Conservation (phyloP, 2,113 vertebrate species). For the Channa argus region DNA sequence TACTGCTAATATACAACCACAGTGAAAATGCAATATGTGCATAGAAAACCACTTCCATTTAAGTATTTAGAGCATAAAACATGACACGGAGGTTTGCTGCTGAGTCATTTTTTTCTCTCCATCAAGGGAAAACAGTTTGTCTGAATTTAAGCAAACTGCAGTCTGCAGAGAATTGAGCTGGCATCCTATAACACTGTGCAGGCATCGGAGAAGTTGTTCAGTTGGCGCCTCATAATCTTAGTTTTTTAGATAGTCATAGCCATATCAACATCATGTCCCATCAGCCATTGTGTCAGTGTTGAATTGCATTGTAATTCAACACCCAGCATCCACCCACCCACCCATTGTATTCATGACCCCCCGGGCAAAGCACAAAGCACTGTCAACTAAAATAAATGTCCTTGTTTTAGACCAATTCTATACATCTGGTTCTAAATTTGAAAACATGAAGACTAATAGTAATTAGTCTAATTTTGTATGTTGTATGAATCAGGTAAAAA, state of each 20-base stretch:
- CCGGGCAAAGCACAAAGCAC: slow-evolving; percentile 43
- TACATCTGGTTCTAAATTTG: background rate
- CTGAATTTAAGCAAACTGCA: slow-evolving; percentile 10
- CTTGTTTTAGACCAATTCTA: slow-evolving; percentile 1
- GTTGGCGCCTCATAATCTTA: slow-evolving; percentile 47
- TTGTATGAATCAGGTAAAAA: no score
- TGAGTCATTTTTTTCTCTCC: background rate
- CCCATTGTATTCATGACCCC: slow-evolving; percentile 11
- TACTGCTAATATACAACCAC: background rate
- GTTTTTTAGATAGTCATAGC: slow-evolving; percentile 46
- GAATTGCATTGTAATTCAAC: slow-evolving; percentile 21
- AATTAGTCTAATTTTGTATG: no score
- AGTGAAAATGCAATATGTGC: background rate
- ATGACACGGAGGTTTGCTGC: slow-evolving; percentile 22
- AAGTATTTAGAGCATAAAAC: slow-evolving; percentile 7
- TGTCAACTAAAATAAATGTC: background rate
- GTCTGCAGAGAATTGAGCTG: background rate
- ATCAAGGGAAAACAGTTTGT: background rate
- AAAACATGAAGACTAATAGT: background rate
- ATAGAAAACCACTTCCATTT: slow-evolving; percentile 2
- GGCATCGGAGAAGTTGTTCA: slow-evolving; percentile 21
- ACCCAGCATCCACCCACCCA: no score
- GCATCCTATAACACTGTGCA: background rate
- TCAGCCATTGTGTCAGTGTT: slow-evolving; percentile 48
- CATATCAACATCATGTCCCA: slow-evolving; percentile 45